Conservation (phyloP, 1,140 invertebrate species). For the Melipona quadrifasciata region DNA sequence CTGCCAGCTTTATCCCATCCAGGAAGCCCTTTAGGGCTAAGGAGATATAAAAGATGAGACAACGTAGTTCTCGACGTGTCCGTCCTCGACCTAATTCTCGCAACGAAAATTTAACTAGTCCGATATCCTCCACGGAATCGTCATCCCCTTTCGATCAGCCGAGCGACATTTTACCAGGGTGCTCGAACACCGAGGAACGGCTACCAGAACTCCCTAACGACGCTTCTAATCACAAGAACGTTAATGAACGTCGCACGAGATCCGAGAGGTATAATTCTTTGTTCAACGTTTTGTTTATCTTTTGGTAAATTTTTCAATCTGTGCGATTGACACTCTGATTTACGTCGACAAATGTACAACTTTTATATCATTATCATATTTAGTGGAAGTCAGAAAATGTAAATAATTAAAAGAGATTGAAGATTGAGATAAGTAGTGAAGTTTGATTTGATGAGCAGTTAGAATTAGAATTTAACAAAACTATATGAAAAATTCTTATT, state of each 20-base stretch:
- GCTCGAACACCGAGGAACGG: constrained; percentile 65
- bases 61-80: constrained; percentile 65
- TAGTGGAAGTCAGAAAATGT: neutral
- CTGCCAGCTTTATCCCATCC: constrained; percentile 19
- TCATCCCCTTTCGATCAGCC: constrained; percentile 65
- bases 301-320: neutral
- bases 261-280: constrained; percentile 75
- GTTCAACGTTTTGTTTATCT: neutral
- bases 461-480: too few relatives aligned
- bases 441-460: too few relatives aligned
- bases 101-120: constrained; percentile 65
- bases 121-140: constrained; percentile 64
- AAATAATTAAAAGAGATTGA: neutral
- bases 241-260: constrained; percentile 71
- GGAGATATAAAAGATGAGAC: constrained; percentile 70
- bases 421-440: neutral
- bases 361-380: neutral
- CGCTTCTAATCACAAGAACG: constrained; percentile 24
- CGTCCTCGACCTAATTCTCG: constrained; percentile 72
- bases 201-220: constrained; percentile 53
- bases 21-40: constrained; percentile 55
- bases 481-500: neutral
- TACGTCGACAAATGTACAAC: neutral
- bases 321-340: neutral
- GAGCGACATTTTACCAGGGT: constrained; percentile 57